Evolutionary conservation across 2,888 invertebrate genomes (phyloP).

Genomic region (Helobdella robusta): DNA sequence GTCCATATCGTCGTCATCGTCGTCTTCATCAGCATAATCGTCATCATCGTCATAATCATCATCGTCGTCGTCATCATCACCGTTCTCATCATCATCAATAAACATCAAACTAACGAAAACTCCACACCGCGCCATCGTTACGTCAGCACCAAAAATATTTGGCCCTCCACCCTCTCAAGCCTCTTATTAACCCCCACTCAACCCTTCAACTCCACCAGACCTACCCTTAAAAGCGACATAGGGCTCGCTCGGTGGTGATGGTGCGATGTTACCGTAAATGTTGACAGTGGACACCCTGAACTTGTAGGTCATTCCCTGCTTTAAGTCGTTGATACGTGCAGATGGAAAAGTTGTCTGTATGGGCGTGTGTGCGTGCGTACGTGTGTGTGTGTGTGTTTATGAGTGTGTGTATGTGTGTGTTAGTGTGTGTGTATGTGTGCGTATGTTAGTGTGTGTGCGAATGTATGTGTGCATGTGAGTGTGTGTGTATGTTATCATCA

Average conservation of each 20-base stretch:
- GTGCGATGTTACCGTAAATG: constrained; percentile 43
- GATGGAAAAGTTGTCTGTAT: constrained; percentile 33
- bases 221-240: constrained; percentile 38
- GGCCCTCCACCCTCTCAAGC: not conserved
- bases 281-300: constrained; percentile 46
- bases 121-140: not conserved
- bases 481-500: too few species aligned
- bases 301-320: constrained; percentile 41
- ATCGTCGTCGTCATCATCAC: too few species aligned
- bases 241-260: constrained; percentile 39
- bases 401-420: too few species aligned
- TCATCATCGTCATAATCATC: too few species aligned
- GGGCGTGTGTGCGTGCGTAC: not conserved
- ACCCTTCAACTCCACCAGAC: not conserved
- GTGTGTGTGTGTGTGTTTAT: too few species aligned
- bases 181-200: not conserved
- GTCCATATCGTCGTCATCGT: not conserved
- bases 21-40: too few species aligned
- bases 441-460: too few species aligned
- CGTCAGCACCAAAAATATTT: not conserved
- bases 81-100: too few species aligned
- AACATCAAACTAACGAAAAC: too few species aligned
- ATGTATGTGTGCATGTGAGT: too few species aligned
- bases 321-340: constrained; percentile 33
- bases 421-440: too few species aligned